Evolutionary conservation across 2,888 invertebrate genomes (phyloP).

Genomic region (Acronicta aceris): DNA sequence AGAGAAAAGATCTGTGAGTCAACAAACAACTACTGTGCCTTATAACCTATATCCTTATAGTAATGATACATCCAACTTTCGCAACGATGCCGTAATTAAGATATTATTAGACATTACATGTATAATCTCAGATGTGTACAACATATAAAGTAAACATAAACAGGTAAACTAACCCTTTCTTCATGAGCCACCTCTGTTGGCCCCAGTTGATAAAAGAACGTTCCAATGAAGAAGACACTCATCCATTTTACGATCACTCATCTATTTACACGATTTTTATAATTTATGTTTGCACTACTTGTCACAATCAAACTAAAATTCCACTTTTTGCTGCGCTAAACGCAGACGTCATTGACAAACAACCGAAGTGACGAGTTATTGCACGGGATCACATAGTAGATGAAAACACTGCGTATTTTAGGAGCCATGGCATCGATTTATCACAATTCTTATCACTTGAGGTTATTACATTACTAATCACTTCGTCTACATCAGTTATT

Average conservation of each 20-base stretch:
- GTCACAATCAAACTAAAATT: conserved; percentile 88
- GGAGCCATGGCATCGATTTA: conserved; percentile 81
- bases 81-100: conserved; percentile 62
- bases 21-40: conserved; percentile 70
- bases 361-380: conserved; percentile 88
- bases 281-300: conserved; percentile 86
- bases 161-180: conserved; percentile 88
- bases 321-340: conserved; percentile 89
- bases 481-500: conserved; percentile 80
- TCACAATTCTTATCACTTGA: conserved; percentile 87
- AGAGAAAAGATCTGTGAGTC: conserved; percentile 57
- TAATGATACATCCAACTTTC: conserved; percentile 62
- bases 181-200: conserved; percentile 88
- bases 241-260: conserved; percentile 87
- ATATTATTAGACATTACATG: conserved; percentile 65
- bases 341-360: conserved; percentile 90
- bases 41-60: conserved; percentile 75
- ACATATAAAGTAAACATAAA: conserved; percentile 79
- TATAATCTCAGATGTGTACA: conserved; percentile 59
- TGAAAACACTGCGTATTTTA: conserved; percentile 84
- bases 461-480: conserved; percentile 83
- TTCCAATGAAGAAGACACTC: conserved; percentile 83
- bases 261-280: conserved; percentile 82
- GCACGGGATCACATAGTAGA: conserved; percentile 85
- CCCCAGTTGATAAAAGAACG: conserved; percentile 83